Base-by-base conservation (phyloP, 1,140 invertebrate genomes). In the Pogonognathellus flavescens region DNA sequence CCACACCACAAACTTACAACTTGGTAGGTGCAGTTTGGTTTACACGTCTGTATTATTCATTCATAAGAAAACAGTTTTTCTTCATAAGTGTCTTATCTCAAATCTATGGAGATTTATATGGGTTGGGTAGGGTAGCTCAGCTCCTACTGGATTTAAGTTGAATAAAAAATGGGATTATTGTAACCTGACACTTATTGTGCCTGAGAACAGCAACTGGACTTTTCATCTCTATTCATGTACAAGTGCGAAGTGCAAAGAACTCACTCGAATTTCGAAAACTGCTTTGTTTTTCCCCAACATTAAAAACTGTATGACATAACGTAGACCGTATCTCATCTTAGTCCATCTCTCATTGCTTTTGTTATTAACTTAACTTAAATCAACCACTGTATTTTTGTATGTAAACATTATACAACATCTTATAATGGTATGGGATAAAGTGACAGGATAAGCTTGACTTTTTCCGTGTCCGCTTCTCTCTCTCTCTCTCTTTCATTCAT, bases 51-150 rank as follows among this genome's bases (percentile, higher is more conserved):
- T 66, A 22, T n/a, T n/a, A n/a, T 66, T 66, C 62, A 76, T 49
- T 76, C 70, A 76, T 76, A 76, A 62, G 59, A 62, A 62, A 20
- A 76, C 22, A 76, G 70, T 76, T 76, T 76, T 76, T 76, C 70
- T 76, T 50, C 25, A 76, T 76, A 76, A 76, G 31, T 76, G 41
- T 31, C 70, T 76, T 49, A 76, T 76, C 70, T 76, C 16, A 9
- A 31, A 76, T 76, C 70, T 76, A 76, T 76, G 70, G 70, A 76
- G 70, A 76, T 76, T 76, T 76, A 76, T 76, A n/a, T 76, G 70
- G 70, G 70, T 31, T 76, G 70, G 70, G 70, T 76, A 57, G 53
- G 53, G 11, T 76, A 76, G 25, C 25, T 25, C 49, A 76, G 70
- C 70, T 76, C 25, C 70, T 76, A 76, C 70, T 76, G 70, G 41